Base-by-base conservation (phyloP, 2,888 invertebrate genomes). In the Acanthoscelides obtectus region DNA sequence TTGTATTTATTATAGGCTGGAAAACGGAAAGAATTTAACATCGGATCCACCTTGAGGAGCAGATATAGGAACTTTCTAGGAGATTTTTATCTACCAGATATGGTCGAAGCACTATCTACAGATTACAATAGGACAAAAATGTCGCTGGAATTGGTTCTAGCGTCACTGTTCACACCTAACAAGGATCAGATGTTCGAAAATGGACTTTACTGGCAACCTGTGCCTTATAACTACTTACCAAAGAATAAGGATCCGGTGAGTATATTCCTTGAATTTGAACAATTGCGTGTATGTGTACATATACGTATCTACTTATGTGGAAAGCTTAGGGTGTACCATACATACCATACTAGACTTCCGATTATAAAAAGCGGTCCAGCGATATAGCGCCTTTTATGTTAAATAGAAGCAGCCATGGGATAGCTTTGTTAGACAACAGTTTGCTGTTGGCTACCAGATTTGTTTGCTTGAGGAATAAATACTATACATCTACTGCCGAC, bases 41-140 rank as follows among this genome's bases (percentile, higher is more conserved):
- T 90, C 73, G 93, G 93, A 17, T 80, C 87, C 76, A 91, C 87
- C 83, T 81, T 93, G 65, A 86, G 90, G 71, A 83, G 87, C 73
- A 86, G 90, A 74, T 93, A 93, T 81, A 85, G 85, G 68, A 79
- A 83, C 22, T 91, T 90, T 81, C 83, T 93, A 68, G 89, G 89
- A 20, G 82, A 85, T 21, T 81, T 85, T 69, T 92, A 90, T 81
- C 85, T 84, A 76, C 88, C 88, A 3, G 86, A 88, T 71, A 71
- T 78, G 20, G 71, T 93, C 67, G 88, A 89, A 80, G 88, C 93
- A 0, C 88, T 90, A 80, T 89, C 90, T 71, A 92, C 93, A 0
- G 90, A 90, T 74, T 89, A 90, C 22, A 89, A 92, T 80, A 87
- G 94, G 70, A 91, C 94, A 0, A 87, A 92, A 81, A 92, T 92